Conservation (phyloP, 2,888 invertebrate species). For the Eurois occulta region DNA sequence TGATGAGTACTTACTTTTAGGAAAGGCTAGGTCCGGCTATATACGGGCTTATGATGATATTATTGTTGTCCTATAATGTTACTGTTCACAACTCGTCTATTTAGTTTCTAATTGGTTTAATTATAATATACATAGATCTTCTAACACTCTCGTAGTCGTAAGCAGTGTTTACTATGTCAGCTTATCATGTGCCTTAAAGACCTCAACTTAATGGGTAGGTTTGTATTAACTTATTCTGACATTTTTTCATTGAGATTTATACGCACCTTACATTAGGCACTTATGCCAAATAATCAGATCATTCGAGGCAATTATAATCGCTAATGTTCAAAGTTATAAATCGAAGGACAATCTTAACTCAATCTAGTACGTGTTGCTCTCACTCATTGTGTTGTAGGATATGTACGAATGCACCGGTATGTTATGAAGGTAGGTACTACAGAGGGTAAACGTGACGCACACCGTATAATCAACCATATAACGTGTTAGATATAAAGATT, state of each 20-base stretch:
- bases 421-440: constrained; percentile 27
- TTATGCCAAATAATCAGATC: constrained; percentile 24
- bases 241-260: background rate
- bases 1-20: background rate
- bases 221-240: background rate
- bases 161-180: background rate
- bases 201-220: background rate
- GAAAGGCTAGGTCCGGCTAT: background rate
- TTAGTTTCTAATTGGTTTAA: background rate
- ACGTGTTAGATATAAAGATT: constrained; percentile 45
- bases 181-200: background rate
- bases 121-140: background rate
- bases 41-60: background rate
- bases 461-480: constrained; percentile 32
- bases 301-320: background rate
- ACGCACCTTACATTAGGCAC: background rate
- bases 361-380: constrained; percentile 46
- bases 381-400: constrained; percentile 42
- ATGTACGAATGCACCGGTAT: constrained; percentile 23
- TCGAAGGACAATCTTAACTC: constrained; percentile 35
- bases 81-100: constrained; percentile 3
- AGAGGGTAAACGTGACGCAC: constrained; percentile 50
- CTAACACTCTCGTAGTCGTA: background rate
- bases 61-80: background rate
- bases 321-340: constrained; percentile 15